These are phyloP conservation scores for Apocrypta bakeri DNA, from an alignment of 1,140 invertebrate species.

Conservation along the genomic window DNA sequence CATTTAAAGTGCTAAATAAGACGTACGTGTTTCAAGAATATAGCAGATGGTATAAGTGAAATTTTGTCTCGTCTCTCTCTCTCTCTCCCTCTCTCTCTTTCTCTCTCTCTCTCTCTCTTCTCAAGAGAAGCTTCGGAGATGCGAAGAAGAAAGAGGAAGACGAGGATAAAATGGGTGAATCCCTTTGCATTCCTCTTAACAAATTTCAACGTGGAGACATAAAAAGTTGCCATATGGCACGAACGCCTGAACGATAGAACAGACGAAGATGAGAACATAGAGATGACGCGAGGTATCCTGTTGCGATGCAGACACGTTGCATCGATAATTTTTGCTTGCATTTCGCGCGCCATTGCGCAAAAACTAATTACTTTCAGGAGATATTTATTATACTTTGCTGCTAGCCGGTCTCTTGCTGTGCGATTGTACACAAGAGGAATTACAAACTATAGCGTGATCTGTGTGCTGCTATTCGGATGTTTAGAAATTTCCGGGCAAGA, in stretches of 20 bases:
- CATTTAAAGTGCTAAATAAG: constrained; percentile 61
- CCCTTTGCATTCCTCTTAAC: constrained; percentile 59
- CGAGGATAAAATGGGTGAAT: constrained; percentile 46
- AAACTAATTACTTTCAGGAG: constrained; percentile 43
- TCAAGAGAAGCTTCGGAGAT: constrained; percentile 4
- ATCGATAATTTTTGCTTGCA: constrained; percentile 47
- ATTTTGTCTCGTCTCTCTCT: not conserved
- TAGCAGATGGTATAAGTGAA: constrained; percentile 32
- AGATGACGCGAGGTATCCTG: not conserved
- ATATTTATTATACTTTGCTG: constrained; percentile 36
- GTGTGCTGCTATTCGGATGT: not conserved
- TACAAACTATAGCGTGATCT: no score
- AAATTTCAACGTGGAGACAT: constrained; percentile 54
- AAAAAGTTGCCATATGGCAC: constrained; percentile 56
- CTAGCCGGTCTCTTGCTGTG: constrained; percentile 14
- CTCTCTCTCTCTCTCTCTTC: not conserved
- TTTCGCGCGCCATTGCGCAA: constrained; percentile 30
- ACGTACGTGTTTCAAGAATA: constrained; percentile 56
- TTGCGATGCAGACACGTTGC: constrained; percentile 21
- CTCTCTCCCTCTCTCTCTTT: not conserved
- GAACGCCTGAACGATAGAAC: constrained; percentile 45
- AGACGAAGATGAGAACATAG: not conserved
- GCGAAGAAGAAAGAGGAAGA: constrained; percentile 36
- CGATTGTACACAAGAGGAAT: no score
- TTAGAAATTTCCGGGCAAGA: constrained; percentile 38